These are phyloP conservation scores for Vombatus ursinus DNA, from an alignment of 2,113 vertebrate genomes.

Conservation along the genomic window DNA sequence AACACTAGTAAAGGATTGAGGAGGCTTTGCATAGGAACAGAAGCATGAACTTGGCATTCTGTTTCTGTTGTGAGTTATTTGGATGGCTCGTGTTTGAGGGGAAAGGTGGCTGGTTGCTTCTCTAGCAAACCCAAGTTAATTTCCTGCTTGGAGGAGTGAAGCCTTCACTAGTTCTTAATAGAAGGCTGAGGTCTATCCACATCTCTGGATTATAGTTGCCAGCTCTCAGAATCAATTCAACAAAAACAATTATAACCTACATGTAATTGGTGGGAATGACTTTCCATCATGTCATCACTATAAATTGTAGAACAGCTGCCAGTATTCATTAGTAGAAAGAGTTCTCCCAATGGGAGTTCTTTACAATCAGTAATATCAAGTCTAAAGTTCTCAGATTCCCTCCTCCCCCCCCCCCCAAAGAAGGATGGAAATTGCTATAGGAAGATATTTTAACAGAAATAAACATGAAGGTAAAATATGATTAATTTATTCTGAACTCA, in stretches of 20 bases:
- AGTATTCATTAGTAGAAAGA: neutral
- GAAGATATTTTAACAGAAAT: too few relatives aligned
- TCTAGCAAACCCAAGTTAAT: neutral
- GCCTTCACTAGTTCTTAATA: too few relatives aligned
- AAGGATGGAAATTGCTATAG: too few relatives aligned
- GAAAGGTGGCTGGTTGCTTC: neutral
- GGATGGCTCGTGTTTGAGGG: neutral
- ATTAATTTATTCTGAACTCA: too few relatives aligned
- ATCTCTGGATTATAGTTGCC: neutral
- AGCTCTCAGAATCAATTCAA: neutral
- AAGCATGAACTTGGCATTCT: neutral
- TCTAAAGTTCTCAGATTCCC: too few relatives aligned
- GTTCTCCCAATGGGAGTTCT: neutral
- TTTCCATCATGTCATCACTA: neutral
- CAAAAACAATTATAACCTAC: neutral
- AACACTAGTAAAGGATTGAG: neutral
- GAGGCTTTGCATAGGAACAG: neutral
- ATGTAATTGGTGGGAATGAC: neutral
- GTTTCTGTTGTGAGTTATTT: neutral
- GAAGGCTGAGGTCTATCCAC: neutral
- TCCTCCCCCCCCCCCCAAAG: rapidly evolving
- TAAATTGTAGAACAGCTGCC: neutral
- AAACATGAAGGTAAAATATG: too few relatives aligned
- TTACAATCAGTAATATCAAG: neutral
- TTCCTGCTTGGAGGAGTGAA: neutral